These are phyloP conservation scores for Athalia rosae DNA, from an alignment of 2,888 invertebrate genomes.

Conservation along the genomic window DNA sequence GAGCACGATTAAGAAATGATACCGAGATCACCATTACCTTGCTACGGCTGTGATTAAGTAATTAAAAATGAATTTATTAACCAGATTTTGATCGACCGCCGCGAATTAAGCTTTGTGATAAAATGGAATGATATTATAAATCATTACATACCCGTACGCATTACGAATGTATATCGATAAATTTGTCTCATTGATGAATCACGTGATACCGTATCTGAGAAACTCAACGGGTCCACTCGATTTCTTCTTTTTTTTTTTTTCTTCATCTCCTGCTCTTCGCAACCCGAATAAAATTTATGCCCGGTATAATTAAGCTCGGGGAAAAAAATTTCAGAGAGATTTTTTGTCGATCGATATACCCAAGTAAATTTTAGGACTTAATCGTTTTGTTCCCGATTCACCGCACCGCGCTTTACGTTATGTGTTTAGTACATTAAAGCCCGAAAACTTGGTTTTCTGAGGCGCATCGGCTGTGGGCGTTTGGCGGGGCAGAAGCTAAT, in stretches of 20 bases:
- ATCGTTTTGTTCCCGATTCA: constrained; percentile 2
- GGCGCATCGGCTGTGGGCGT: constrained; percentile 28
- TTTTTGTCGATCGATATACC: constrained; percentile 24
- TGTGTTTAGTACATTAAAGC: constrained; percentile 14
- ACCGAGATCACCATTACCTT: constrained; percentile 52
- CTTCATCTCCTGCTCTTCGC: background rate
- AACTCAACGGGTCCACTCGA: background rate
- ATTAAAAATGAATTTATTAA: constrained; percentile 51
- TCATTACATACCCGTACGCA: no score
- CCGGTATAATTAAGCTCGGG: constrained; percentile 9
- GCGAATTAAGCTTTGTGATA: no score
- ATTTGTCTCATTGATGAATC: no score
- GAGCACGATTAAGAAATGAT: constrained; percentile 55
- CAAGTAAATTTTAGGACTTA: constrained; percentile 31
- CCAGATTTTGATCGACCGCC: background rate
- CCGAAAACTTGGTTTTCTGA: constrained; percentile 31
- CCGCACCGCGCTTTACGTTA: background rate
- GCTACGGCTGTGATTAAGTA: constrained; percentile 52
- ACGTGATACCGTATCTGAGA: no score
- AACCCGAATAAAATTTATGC: background rate
- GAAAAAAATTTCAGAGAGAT: background rate
- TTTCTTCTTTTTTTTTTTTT: constrained; percentile 14
- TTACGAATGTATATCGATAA: no score
- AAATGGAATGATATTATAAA: no score
- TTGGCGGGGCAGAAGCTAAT: constrained; percentile 37